Conservation (phyloP, 2,797 vertebrate genomes). For the Nyctalus aviator region DNA sequence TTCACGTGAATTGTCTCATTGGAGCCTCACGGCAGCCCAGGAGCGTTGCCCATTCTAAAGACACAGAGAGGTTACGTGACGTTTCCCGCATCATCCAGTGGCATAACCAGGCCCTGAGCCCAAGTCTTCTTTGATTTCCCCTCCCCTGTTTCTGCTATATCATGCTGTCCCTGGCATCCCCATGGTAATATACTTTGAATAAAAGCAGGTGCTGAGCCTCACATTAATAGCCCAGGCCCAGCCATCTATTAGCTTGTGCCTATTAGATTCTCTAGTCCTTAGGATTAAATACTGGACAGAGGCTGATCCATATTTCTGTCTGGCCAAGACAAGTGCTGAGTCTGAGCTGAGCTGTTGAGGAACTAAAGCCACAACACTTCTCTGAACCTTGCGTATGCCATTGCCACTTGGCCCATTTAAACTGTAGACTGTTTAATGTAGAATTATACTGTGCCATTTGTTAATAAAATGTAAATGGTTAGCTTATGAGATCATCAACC, state of each 20-base stretch:
- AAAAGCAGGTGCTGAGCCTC: neutral
- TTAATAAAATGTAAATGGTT: slow-evolving; percentile 41
- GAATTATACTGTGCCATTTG: neutral
- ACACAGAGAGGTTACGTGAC: neutral
- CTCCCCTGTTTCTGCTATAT: neutral
- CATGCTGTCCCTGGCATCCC: neutral
- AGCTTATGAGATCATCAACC: neutral
- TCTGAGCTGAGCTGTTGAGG: slow-evolving; percentile 26
- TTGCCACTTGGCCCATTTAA: slow-evolving; percentile 13
- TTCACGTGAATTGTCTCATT: neutral
- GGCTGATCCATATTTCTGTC: neutral
- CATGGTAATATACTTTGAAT: neutral
- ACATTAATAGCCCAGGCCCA: neutral
- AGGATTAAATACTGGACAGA: neutral
- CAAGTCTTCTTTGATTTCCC: neutral
- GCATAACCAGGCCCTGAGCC: neutral
- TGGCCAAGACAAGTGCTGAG: neutral
- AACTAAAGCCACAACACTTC: neutral
- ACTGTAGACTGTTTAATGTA: slow-evolving; percentile 57
- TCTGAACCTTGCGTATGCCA: neutral
- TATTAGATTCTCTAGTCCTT: neutral
- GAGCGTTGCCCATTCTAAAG: neutral
- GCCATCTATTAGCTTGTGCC: neutral
- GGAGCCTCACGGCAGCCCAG: neutral
- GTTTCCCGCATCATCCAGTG: neutral